Evolutionary conservation across 1,140 invertebrate species (phyloP), one percentile per base, ranked within the genome.

Genomic region (Pseudomyrmex pallidus): DNA sequence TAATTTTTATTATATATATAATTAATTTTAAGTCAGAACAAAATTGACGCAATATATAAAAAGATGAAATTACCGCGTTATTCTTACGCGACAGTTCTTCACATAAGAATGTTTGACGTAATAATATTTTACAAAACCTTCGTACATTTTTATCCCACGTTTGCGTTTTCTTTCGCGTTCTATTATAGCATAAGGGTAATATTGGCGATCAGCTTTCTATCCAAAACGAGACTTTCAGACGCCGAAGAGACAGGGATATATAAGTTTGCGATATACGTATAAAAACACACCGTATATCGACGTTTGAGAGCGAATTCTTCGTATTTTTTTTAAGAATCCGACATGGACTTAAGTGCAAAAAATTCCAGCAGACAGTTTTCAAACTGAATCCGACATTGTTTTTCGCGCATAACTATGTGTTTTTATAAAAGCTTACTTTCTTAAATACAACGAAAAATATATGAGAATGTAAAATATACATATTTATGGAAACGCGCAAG

Each of bases 251-350:
- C 15, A 77, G 20, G 15, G 76, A 78, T 78, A 0, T 35, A 78
- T 78, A 78, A 70, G 54, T 70, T 78, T 3, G 44, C 17, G 20
- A n/a, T n/a, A n/a, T n/a, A n/a, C n/a, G 15, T 13, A 59, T 70
- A 59, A 46, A 15, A 35, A 22, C 48, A 48, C 15, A 20, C 48
- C 10, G 15, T 50, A 70, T 70, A 68, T 59, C 64, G 52, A 70
- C n/a, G 44, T 44, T 2, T 22, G 54, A 25, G 2, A 68, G 10
- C 20, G 35, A 20, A 59, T 78, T 68, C 66, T 57, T 46, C 52
- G 10, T 48, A 78, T 20, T 78, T 78, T 57, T 35, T 68, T 68
- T 78, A 48, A 70, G 76, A 48, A 50, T 78, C 5, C 10, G 12
- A 8, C 35, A 9, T 59, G 20, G 22, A 54, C 15, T 78, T 78